Conservation (phyloP, 2,888 invertebrate species). For the Crepidodera aurea region DNA sequence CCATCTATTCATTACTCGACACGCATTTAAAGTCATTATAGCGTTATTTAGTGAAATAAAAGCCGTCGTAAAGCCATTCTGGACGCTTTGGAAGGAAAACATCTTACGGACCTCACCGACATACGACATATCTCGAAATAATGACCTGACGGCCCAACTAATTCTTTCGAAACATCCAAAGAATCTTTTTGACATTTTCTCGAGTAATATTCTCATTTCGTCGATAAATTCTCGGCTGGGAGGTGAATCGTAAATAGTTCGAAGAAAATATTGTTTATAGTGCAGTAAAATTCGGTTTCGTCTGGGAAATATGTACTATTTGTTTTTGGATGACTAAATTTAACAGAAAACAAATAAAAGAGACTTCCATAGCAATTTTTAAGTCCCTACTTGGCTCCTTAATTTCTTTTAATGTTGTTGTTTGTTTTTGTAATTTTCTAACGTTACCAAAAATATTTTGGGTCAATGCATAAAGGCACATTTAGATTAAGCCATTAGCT, state of each 20-base stretch:
- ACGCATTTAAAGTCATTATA: conserved; percentile 21
- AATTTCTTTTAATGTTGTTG: no score
- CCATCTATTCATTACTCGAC: conserved; percentile 13
- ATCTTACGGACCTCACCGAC: conserved; percentile 9
- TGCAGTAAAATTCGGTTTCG: neutral
- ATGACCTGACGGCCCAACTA: conserved; percentile 14
- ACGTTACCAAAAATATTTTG: no score
- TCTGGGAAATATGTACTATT: neutral
- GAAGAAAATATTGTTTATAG: conserved; percentile 6
- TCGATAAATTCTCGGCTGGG: neutral
- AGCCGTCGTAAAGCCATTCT: conserved; percentile 20
- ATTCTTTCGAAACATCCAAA: conserved; percentile 23
- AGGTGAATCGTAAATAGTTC: conserved; percentile 15
- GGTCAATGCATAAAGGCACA: no score
- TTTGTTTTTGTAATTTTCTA: no score
- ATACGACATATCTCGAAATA: conserved; percentile 19
- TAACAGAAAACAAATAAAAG: no score
- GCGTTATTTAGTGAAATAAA: conserved; percentile 23
- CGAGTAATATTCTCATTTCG: conserved; percentile 15
- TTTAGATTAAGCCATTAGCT: no score
- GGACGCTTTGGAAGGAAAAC: conserved; percentile 15
- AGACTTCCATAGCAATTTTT: no score
- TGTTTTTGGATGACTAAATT: no score
- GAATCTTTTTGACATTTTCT: conserved; percentile 28
- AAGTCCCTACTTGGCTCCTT: no score